A percentile compares a stretch with the other conserved stretches of the same genome.
Conservation (phyloP, 2,797 vertebrate genomes). For the Otolemur crassicaudatus region DNA sequence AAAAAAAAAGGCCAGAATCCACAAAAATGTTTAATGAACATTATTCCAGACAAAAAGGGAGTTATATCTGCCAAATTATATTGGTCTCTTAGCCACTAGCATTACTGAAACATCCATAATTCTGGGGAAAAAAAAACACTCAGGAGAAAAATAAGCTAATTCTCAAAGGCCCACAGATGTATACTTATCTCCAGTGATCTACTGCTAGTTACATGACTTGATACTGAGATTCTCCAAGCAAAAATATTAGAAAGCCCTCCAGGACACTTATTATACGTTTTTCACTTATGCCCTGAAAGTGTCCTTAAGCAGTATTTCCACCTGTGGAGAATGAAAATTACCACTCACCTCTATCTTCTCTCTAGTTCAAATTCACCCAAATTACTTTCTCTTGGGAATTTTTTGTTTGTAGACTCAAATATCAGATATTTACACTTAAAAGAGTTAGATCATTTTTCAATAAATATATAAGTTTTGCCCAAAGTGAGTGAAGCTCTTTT, state of each 20-base stretch:
- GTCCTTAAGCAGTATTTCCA: neutral
- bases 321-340: neutral
- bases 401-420: neutral
- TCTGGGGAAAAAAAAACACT: neutral
- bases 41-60: neutral
- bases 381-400: neutral
- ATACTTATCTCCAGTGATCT: neutral
- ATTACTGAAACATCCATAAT: neutral
- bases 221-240: neutral
- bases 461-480: neutral
- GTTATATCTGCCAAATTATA: neutral
- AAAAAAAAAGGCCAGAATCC: neutral
- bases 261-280: neutral
- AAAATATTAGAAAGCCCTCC: neutral
- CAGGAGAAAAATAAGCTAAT: conserved; percentile 28
- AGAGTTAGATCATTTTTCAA: neutral
- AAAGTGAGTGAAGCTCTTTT: neutral
- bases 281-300: neutral
- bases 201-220: neutral
- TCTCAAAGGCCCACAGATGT: conserved; percentile 29
- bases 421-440: neutral
- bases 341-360: neutral
- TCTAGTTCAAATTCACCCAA: neutral
- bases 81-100: neutral
- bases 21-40: neutral